phyloP scores from a whole-genome alignment of 2,797 vertebrate genomes.

The Cuculus canorus region DNA sequence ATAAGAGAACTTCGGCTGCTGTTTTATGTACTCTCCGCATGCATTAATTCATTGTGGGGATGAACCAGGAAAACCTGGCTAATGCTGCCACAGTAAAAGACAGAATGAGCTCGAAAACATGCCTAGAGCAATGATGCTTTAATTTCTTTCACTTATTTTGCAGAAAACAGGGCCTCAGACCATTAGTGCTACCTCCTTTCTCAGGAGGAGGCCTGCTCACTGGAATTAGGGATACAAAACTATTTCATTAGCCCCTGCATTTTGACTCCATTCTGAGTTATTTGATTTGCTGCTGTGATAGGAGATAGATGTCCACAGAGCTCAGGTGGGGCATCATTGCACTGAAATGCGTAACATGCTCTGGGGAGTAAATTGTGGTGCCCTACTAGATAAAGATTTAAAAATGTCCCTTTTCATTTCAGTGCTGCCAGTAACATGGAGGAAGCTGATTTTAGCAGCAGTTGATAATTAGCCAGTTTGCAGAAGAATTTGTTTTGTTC shows the following conservation, averaged over 20 bases:
- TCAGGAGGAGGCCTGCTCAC: not conserved
- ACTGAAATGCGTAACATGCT: not conserved
- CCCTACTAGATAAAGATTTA: not conserved
- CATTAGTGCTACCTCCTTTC: not conserved
- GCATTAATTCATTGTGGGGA: not conserved
- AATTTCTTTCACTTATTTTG: not conserved
- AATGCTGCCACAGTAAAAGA: not conserved
- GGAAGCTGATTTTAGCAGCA: conserved; percentile 19
- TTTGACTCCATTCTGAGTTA: not conserved
- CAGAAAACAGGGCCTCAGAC: not conserved
- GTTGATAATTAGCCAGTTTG: conserved; percentile 43
- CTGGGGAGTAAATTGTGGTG: not conserved
- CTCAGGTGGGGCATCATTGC: not conserved
- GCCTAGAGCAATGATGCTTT: not conserved
- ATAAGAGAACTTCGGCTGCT: not conserved
- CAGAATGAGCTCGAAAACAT: not conserved
- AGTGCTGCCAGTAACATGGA: not conserved
- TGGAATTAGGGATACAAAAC: not conserved
- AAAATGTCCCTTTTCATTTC: not conserved
- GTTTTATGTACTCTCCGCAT: not conserved
- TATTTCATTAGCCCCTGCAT: not conserved
- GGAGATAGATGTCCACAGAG: not conserved
- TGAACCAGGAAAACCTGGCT: not conserved
- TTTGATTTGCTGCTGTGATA: not conserved
- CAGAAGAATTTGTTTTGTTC: not conserved